Conservation (phyloP, 2,888 invertebrate species). For the Megaustenia siamemsis region DNA sequence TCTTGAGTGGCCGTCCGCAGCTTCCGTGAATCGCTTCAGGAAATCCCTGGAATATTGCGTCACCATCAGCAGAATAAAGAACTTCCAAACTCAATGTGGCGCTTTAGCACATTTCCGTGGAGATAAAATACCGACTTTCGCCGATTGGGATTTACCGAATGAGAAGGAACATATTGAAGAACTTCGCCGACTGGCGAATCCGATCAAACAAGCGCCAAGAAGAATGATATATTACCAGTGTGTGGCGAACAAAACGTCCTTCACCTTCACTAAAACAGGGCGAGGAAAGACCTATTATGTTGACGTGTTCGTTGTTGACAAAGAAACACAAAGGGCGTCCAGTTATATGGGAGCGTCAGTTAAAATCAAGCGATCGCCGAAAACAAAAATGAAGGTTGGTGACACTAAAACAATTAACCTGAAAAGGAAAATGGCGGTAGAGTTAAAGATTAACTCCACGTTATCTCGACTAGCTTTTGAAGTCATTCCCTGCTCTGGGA, state of each 20-base stretch:
- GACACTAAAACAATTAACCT: conserved; percentile 63
- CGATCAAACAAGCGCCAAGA: conserved; percentile 62
- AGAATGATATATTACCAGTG: conserved; percentile 80
- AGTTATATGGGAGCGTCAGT: conserved; percentile 80
- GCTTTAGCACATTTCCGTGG: conserved; percentile 80
- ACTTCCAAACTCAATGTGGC: conserved; percentile 82
- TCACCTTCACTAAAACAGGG: conserved; percentile 81
- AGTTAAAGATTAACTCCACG: conserved; percentile 53
- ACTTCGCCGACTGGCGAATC: conserved; percentile 63
- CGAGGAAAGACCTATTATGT: conserved; percentile 82
- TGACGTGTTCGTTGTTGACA: conserved; percentile 83
- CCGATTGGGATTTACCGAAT: conserved; percentile 75
- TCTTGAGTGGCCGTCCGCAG: conserved; percentile 47
- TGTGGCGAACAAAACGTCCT: conserved; percentile 82
- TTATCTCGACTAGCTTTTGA: conserved; percentile 57
- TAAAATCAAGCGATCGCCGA: conserved; percentile 60
- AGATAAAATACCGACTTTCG: conserved; percentile 70
- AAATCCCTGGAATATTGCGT: conserved; percentile 81
- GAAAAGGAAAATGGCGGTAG: conserved; percentile 48
- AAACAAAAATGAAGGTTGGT: conserved; percentile 61
- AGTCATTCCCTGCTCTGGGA: conserved; percentile 64
- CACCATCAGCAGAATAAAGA: conserved; percentile 81
- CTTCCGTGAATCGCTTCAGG: conserved; percentile 27
- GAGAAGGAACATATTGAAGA: conserved; percentile 65
- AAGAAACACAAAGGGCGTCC: conserved; percentile 82